A percentile compares a stretch with the other conserved stretches of the same genome.
Evolutionary conservation across 2,888 invertebrate genomes (phyloP).

Genomic region (Melanostoma mellinum): DNA sequence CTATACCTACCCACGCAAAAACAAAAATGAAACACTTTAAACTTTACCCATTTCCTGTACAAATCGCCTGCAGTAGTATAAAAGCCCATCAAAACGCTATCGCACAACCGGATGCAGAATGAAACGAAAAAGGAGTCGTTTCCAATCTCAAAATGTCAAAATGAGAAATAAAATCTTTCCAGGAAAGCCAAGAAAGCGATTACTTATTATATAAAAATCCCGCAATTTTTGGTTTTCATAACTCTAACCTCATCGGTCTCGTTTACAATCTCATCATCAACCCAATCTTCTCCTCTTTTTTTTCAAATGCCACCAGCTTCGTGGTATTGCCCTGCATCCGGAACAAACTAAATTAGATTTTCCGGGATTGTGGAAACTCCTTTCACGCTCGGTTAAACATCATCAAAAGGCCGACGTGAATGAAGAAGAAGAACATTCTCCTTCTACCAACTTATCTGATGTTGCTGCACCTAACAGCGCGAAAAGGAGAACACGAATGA

Average conservation of each 20-base stretch:
- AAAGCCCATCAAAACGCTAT: neutral
- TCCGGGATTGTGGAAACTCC: constrained; percentile 68
- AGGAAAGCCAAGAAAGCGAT: constrained; percentile 14
- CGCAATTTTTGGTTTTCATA: constrained; percentile 42
- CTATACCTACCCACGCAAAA: neutral
- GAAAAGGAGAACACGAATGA: constrained; percentile 7
- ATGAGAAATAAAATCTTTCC: neutral
- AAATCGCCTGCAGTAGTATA: constrained; percentile 11
- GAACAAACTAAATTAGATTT: constrained; percentile 71
- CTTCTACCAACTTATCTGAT: neutral
- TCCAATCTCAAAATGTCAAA: too few species aligned
- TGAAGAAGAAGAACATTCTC: neutral
- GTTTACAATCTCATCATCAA: constrained; percentile 51
- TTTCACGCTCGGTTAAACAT: constrained; percentile 63
- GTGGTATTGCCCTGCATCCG: constrained; percentile 48
- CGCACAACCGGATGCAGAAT: constrained; percentile 25
- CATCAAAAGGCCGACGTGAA: constrained; percentile 63
- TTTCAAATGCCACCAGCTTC: constrained; percentile 7
- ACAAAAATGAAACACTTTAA: constrained; percentile 6
- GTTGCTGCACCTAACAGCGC: neutral
- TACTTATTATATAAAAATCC: constrained; percentile 17
- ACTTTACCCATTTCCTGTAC: constrained; percentile 8
- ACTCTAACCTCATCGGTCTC: constrained; percentile 4
- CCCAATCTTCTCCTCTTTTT: constrained; percentile 16
- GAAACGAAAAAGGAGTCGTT: constrained; percentile 8